Evolutionary conservation across 2,113 vertebrate species (phyloP), one percentile per base, ranked within the genome.

Genomic region (Anthoscopus minutus): DNA sequence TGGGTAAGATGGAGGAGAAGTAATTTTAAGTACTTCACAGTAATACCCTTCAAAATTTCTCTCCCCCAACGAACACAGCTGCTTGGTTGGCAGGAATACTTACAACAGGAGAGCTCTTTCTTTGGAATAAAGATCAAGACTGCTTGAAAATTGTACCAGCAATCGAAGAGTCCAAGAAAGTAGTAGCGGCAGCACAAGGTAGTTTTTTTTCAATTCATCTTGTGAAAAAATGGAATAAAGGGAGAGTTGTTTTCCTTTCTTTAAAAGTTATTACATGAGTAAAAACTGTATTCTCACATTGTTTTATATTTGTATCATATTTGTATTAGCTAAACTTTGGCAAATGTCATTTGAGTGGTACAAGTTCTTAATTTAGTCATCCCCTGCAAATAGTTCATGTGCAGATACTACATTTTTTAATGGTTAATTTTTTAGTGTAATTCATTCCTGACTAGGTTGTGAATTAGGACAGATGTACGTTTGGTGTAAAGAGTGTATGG

Each of bases 61-160:
- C 76, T 96, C 81, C 19, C n/a, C 10, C 7, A 62, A 84, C 88
- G 24, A 77, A 89, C 74, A 83, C 88, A 99, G 99, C 98, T 86
- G 96, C 97, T 76, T 99, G 99, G 99, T 96, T 99, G 62, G 98
- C 97, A 89, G 99, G 99, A 31, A 40, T 99, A 44, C 96, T 99
- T 82, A 54, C 82, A 72, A 98, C 98, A 27, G 99, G 99, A 83
- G 98, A 99, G 33, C 79, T 99, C 2, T 99, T 99, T 95, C 97
- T 99, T 85, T 99, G 99, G 99, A 98, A 99, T 97, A 99, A 98
- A 95, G 99, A 99, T 94, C 97, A 96, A 57, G 98, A 99, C 93
- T 98, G 84, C 71, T 95, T 99, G 74, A 99, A 98, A 97, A 98
- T 91, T 25, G 92, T 98, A 33, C 93, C 98, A 61, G 94, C 98